These are phyloP conservation scores for Eciton burchellii DNA, from an alignment of 1,140 invertebrate genomes.

Conservation along the genomic window DNA sequence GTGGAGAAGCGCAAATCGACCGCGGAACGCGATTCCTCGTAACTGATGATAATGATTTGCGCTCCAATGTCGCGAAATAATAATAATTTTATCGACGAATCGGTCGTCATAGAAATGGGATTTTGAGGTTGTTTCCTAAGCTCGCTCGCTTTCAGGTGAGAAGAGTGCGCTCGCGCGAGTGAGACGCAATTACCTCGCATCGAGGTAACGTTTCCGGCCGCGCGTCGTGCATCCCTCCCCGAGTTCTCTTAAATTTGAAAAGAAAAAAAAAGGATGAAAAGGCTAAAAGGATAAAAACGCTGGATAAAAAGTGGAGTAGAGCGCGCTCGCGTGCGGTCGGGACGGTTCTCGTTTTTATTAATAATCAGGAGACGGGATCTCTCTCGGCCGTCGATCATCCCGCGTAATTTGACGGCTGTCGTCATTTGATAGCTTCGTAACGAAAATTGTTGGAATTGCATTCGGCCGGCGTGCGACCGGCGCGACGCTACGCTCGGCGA, in stretches of 20 bases:
- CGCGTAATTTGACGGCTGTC: slow-evolving; percentile 59
- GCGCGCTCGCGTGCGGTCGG: neutral
- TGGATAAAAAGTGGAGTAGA: slow-evolving; percentile 9
- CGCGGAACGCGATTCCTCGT: slow-evolving; percentile 15
- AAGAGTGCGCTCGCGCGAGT: too few relatives aligned
- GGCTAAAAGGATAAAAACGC: neutral
- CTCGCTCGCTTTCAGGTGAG: too few relatives aligned
- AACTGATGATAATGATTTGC: too few relatives aligned
- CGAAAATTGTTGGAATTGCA: slow-evolving; percentile 61
- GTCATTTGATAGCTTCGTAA: slow-evolving; percentile 57
- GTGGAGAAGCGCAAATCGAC: slow-evolving; percentile 52
- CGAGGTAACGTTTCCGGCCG: too few relatives aligned
- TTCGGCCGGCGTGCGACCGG: slow-evolving; percentile 10
- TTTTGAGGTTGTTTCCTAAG: too few relatives aligned
- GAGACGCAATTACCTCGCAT: too few relatives aligned
- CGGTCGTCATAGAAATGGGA: too few relatives aligned
- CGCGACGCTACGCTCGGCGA: slow-evolving; percentile 37
- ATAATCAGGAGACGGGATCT: slow-evolving; percentile 49
- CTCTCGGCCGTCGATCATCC: slow-evolving; percentile 54
- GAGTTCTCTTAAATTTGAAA: slow-evolving; percentile 2
- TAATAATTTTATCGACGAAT: too few relatives aligned
- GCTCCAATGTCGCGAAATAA: too few relatives aligned
- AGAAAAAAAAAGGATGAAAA: neutral
- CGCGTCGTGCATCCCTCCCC: neutral
- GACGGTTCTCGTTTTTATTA: slow-evolving; percentile 45